Conservation (phyloP, 2,888 invertebrate species). For the Hypomecis atomaria region DNA sequence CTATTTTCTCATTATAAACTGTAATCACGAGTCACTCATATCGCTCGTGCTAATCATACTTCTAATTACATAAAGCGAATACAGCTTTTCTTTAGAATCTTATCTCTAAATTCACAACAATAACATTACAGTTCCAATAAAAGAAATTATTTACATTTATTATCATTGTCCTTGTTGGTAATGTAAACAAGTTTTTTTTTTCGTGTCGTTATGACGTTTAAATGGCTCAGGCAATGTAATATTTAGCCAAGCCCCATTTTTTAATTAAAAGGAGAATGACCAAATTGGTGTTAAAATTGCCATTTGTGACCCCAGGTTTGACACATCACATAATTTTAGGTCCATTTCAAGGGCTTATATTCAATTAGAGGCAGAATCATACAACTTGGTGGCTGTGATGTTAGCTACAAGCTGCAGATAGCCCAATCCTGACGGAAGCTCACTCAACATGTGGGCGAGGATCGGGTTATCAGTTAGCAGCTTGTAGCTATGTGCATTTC, state of each 20-base stretch:
- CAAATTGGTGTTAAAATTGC: too few relatives aligned
- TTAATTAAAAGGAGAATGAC: too few relatives aligned
- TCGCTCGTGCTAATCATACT: conserved; percentile 12
- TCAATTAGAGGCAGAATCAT: too few relatives aligned
- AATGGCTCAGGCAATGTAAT: conserved; percentile 24
- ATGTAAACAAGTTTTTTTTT: conserved; percentile 36
- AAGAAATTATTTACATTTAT: conserved; percentile 12
- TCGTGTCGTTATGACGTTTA: conserved; percentile 19
- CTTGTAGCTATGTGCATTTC: too few relatives aligned
- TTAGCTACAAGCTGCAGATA: too few relatives aligned
- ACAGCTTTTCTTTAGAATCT: conserved; percentile 6
- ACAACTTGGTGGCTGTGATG: too few relatives aligned
- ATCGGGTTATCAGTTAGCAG: too few relatives aligned
- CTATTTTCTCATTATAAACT: not conserved
- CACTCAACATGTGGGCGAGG: too few relatives aligned
- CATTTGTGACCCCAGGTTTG: too few relatives aligned
- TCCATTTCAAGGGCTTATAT: too few relatives aligned
- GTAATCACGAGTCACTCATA: not conserved
- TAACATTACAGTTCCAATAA: conserved; percentile 7
- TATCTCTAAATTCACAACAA: conserved; percentile 18
- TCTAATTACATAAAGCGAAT: conserved; percentile 2
- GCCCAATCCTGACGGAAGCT: too few relatives aligned
- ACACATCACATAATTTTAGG: too few relatives aligned
- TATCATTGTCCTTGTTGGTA: conserved; percentile 15
- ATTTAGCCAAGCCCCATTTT: conserved; percentile 12